phyloP scores from a whole-genome alignment of 2,888 invertebrate genomes.

The Agrochola circellaris region DNA sequence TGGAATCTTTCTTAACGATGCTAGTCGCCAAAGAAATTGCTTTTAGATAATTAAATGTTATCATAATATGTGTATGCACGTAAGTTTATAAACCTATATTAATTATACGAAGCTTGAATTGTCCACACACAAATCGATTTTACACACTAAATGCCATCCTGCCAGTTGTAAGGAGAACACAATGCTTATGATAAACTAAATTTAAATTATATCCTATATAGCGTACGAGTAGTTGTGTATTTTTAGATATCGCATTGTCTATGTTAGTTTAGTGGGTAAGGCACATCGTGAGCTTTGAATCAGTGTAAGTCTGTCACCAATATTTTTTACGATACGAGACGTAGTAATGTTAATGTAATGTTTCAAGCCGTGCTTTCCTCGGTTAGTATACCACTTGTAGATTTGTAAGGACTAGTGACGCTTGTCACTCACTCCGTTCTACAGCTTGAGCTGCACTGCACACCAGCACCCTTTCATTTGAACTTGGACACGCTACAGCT shows the following conservation, averaged over 20 bases:
- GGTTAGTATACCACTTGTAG: slow-evolving; percentile 77
- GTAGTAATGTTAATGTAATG: slow-evolving; percentile 77
- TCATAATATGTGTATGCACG: slow-evolving; percentile 86
- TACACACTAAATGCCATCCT: slow-evolving; percentile 89
- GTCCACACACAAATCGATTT: slow-evolving; percentile 89
- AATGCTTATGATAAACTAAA: slow-evolving; percentile 90
- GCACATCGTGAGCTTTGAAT: slow-evolving; percentile 89
- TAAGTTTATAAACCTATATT: slow-evolving; percentile 84
- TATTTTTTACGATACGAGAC: slow-evolving; percentile 84
- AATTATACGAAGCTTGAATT: slow-evolving; percentile 88
- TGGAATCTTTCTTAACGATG: slow-evolving; percentile 90
- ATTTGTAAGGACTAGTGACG: slow-evolving; percentile 72
- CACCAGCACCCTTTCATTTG: slow-evolving; percentile 64
- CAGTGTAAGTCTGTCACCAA: slow-evolving; percentile 85
- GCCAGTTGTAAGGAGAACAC: slow-evolving; percentile 87
- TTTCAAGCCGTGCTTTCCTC: slow-evolving; percentile 82
- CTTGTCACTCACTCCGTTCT: slow-evolving; percentile 62
- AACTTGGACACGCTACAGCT: slow-evolving; percentile 60
- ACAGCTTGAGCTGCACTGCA: slow-evolving; percentile 67
- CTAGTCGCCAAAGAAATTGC: slow-evolving; percentile 88
- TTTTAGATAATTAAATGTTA: slow-evolving; percentile 88
- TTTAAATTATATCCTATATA: slow-evolving; percentile 87
- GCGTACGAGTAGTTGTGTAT: slow-evolving; percentile 88
- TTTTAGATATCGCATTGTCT: slow-evolving; percentile 90
- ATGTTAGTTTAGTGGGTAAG: slow-evolving; percentile 89